phyloP scores from a whole-genome alignment of 1,140 invertebrate species.

The Saccostrea echinata region DNA sequence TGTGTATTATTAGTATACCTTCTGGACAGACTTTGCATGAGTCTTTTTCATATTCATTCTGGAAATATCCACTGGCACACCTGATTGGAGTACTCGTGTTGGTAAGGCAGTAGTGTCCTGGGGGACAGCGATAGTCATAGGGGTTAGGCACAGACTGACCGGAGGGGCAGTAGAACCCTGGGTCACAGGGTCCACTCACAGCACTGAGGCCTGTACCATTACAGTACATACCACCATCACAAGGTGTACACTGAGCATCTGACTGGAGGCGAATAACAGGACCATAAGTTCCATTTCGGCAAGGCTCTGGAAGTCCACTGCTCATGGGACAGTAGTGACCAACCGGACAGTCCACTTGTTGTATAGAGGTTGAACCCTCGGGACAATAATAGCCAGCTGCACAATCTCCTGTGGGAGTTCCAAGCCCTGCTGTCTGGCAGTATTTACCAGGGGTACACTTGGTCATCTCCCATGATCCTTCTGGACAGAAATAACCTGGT shows the following conservation, averaged over 20 bases:
- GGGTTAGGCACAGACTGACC: slow-evolving; percentile 75
- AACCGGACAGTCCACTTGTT: slow-evolving; percentile 70
- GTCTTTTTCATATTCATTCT: slow-evolving; percentile 69
- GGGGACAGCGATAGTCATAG: slow-evolving; percentile 71
- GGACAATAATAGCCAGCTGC: slow-evolving; percentile 76
- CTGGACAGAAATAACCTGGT: slow-evolving; percentile 74
- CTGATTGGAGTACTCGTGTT: slow-evolving; percentile 63
- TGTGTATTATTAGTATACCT: slow-evolving; percentile 58
- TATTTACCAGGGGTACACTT: slow-evolving; percentile 75
- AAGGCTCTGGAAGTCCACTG: slow-evolving; percentile 71
- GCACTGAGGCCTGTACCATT: slow-evolving; percentile 73
- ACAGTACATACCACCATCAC: slow-evolving; percentile 76
- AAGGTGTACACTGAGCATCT: slow-evolving; percentile 69
- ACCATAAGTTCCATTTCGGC: slow-evolving; percentile 75
- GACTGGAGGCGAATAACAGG: slow-evolving; percentile 59
- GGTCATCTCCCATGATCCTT: slow-evolving; percentile 65
- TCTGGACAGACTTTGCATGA: slow-evolving; percentile 71
- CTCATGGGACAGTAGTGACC: slow-evolving; percentile 75
- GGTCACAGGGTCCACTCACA: slow-evolving; percentile 69
- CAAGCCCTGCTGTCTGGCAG: slow-evolving; percentile 70
- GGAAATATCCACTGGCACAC: slow-evolving; percentile 71
- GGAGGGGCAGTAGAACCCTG: slow-evolving; percentile 76
- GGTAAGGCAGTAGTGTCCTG: slow-evolving; percentile 71
- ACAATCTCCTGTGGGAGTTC: slow-evolving; percentile 68
- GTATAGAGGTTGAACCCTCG: slow-evolving; percentile 62